Conservation (phyloP, 2,113 vertebrate genomes). For the Amphilophus citrinellus region DNA sequence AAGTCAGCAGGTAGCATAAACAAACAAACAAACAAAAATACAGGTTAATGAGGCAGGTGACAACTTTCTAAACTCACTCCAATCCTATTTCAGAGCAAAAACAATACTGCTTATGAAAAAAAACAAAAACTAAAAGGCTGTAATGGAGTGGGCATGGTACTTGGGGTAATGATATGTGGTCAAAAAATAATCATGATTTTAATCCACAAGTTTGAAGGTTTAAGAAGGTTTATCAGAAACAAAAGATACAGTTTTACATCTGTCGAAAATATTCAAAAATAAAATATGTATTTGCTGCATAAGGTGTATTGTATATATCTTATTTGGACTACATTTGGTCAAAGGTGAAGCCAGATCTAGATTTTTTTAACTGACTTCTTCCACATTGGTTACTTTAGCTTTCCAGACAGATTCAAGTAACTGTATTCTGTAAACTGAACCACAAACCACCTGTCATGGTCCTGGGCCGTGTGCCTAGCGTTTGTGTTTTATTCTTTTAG, state of each 20-base stretch:
- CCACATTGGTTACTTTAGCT: neutral
- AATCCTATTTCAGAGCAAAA: neutral
- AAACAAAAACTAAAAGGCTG: neutral
- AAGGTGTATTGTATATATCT: fast-evolving
- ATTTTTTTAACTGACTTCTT: neutral
- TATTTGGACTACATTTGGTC: neutral
- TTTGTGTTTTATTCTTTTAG: no score
- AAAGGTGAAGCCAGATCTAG: neutral
- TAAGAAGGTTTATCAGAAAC: neutral
- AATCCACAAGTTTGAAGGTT: neutral
- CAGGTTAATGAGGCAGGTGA: neutral
- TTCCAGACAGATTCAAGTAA: neutral
- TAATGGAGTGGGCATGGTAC: neutral
- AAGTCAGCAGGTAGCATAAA: neutral
- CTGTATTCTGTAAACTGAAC: neutral
- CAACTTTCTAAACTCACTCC: neutral
- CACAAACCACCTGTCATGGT: neutral
- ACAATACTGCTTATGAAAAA: neutral
- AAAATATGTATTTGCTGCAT: neutral
- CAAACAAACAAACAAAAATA: neutral
- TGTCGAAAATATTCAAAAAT: neutral
- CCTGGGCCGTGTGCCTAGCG: no score
- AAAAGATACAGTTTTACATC: neutral
- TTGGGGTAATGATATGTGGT: neutral
- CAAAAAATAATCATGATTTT: neutral